Evolutionary conservation across 2,113 vertebrate genomes (phyloP).

Genomic region (Haemorhous mexicanus): DNA sequence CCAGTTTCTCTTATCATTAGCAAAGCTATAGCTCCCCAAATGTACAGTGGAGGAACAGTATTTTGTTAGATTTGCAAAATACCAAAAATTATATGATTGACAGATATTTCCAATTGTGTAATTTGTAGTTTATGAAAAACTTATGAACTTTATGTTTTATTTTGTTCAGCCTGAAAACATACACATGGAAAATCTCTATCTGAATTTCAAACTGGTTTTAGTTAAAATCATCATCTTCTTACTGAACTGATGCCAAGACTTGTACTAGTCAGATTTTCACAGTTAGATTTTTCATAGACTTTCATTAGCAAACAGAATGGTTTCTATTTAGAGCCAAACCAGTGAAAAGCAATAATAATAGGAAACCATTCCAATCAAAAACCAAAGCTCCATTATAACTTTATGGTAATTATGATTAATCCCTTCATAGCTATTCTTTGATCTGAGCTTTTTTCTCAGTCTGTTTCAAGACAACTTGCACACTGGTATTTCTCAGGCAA

Average conservation of each 20-base stretch:
- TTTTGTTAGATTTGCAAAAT: neutral
- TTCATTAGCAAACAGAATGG: constrained; percentile 11
- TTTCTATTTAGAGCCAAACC: neutral
- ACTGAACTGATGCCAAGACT: neutral
- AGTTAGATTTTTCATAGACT: neutral
- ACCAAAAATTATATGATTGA: neutral
- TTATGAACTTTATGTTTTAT: neutral
- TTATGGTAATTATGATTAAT: neutral
- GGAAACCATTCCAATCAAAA: neutral
- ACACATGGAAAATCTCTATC: neutral
- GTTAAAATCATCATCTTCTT: neutral
- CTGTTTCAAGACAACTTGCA: neutral
- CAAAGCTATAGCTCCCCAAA: neutral
- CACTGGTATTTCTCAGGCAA: neutral
- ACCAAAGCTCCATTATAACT: neutral
- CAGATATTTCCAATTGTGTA: neutral
- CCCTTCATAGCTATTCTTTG: neutral
- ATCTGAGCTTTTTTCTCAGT: neutral
- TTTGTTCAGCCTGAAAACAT: neutral
- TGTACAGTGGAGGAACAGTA: neutral
- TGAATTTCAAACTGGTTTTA: neutral
- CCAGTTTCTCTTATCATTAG: neutral
- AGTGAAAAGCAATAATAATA: constrained; percentile 19
- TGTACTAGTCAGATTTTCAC: neutral
- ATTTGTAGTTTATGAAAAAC: neutral